A percentile compares a stretch with the other conserved stretches of the same genome.
These are phyloP conservation scores for Knipowitschia caucasica DNA, from an alignment of 2,797 vertebrate species.

Conservation along the genomic window DNA sequence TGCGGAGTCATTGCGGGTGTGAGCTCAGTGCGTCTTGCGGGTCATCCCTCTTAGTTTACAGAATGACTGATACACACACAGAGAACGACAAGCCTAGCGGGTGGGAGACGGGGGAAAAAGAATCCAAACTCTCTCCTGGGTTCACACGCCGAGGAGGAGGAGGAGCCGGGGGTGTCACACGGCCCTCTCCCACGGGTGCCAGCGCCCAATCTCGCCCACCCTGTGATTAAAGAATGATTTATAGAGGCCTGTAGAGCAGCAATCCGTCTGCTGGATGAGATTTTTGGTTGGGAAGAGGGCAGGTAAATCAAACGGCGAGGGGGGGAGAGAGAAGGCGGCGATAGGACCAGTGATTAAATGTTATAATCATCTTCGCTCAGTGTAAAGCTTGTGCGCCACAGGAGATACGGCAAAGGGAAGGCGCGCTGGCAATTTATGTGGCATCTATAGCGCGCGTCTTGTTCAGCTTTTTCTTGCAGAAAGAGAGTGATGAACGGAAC, in stretches of 20 bases:
- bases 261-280: constrained; percentile 80
- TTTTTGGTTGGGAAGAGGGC: constrained; percentile 74
- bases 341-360: constrained; percentile 69
- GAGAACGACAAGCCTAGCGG: constrained; percentile 54
- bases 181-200: constrained; percentile 53
- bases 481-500: constrained; percentile 15
- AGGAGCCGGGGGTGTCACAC: constrained; percentile 65
- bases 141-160: constrained; percentile 54
- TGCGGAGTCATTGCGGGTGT: constrained; percentile 19
- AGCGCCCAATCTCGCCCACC: constrained; percentile 65
- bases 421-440: constrained; percentile 33
- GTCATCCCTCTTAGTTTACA: constrained; percentile 53
- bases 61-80: constrained; percentile 55
- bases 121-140: constrained; percentile 44
- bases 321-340: constrained; percentile 55
- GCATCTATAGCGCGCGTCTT: constrained; percentile 39
- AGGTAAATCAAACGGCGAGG: constrained; percentile 75
- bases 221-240: constrained; percentile 86
- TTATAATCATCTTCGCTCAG: constrained; percentile 63
- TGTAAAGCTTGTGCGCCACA: constrained; percentile 43
- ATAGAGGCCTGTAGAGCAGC: constrained; percentile 64
- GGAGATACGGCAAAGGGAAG: constrained; percentile 24
- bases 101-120: constrained; percentile 48
- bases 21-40: constrained; percentile 15
- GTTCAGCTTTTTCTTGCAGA: constrained; percentile 17